Conservation (phyloP, 2,888 invertebrate genomes). For the Lottia gigantea region DNA sequence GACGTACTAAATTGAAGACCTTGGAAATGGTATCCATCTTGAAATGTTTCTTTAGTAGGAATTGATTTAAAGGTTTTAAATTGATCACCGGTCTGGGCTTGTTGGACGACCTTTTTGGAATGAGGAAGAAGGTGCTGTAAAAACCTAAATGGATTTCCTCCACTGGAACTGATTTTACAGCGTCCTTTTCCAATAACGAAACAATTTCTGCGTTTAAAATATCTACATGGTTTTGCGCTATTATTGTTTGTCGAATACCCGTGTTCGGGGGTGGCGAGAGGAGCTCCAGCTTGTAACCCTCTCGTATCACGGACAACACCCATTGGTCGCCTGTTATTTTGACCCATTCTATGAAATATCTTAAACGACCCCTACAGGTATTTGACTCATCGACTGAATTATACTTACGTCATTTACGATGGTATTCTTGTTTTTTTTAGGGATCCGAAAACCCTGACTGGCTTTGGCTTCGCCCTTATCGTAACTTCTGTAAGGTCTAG, state of each 20-base stretch:
- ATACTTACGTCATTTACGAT: too few species aligned
- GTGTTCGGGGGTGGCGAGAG: not conserved
- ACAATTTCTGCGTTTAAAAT: not conserved
- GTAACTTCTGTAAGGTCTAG: not conserved
- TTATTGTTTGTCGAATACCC: not conserved
- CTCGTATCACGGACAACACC: not conserved
- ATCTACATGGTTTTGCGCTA: too few species aligned
- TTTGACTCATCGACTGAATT: too few species aligned
- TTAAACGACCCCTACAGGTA: too few species aligned
- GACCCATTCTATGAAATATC: not conserved
- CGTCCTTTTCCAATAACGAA: not conserved
- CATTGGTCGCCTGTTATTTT: conserved; percentile 6
- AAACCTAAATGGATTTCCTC: not conserved
- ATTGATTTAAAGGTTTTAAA: conserved; percentile 6
- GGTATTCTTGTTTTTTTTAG: too few species aligned
- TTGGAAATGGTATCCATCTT: conserved; percentile 4
- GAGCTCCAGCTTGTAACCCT: conserved; percentile 1
- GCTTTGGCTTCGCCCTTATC: too few species aligned
- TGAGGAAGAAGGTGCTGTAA: conserved; percentile 5
- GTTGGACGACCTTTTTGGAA: not conserved
- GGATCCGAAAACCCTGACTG: too few species aligned
- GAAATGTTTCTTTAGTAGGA: not conserved
- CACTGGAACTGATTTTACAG: not conserved
- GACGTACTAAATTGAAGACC: not conserved
- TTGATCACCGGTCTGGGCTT: not conserved